A percentile compares a stretch with the other conserved stretches of the same genome.
Conservation (phyloP, 2,113 vertebrate species). For the Eptesicus fuscus region DNA sequence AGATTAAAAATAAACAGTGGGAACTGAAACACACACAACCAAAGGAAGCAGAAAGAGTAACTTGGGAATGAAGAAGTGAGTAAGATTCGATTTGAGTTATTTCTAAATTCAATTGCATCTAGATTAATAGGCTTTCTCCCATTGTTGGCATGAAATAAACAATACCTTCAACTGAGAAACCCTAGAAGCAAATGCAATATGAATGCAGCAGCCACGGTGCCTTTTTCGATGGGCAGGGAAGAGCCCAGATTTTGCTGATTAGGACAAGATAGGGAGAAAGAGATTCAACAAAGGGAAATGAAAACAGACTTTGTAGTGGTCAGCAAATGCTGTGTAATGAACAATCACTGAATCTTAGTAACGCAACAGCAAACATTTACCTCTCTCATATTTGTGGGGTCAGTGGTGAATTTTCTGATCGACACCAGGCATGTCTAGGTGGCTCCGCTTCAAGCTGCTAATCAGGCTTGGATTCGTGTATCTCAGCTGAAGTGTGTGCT, state of each 20-base stretch:
- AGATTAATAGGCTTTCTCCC: conserved; percentile 51
- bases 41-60: conserved; percentile 68
- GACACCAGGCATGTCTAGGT: neutral
- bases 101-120: conserved; percentile 69
- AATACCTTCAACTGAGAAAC: conserved; percentile 41
- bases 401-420: neutral
- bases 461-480: neutral
- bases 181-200: conserved; percentile 2
- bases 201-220: neutral
- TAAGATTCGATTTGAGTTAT: conserved; percentile 66
- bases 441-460: neutral
- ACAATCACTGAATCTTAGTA: neutral
- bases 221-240: neutral
- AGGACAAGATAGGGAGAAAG: neutral
- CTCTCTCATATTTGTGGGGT: neutral
- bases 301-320: neutral
- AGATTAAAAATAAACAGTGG: conserved; percentile 76
- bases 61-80: conserved; percentile 61
- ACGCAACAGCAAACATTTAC: neutral
- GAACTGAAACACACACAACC: conserved; percentile 61
- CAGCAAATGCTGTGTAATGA: neutral
- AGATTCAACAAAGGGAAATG: neutral
- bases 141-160: conserved; percentile 59
- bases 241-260: neutral
- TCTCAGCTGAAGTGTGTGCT: neutral